phyloP scores from a whole-genome alignment of 2,888 invertebrate species.

The Odontomyia ornata region DNA sequence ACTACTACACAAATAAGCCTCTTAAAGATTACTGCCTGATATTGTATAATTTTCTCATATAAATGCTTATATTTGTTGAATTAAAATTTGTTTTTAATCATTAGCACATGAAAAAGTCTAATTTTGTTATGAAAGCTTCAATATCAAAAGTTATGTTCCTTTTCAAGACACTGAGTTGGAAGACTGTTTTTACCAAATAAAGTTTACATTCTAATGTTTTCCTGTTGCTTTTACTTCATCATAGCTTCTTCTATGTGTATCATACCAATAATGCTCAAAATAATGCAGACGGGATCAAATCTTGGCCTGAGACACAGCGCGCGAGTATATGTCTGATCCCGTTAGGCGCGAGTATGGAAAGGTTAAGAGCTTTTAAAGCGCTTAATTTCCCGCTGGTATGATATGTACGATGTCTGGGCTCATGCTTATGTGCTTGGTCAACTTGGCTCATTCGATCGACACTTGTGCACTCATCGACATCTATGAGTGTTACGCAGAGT shows the following conservation, averaged over 20 bases:
- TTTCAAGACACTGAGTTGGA: not conserved
- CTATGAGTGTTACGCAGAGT: no score
- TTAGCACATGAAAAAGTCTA: not conserved
- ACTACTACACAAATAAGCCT: no score
- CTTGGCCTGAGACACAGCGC: not conserved
- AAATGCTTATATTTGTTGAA: not conserved
- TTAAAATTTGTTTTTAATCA: not conserved
- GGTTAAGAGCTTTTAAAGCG: no score
- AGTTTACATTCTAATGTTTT: not conserved
- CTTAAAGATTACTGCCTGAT: conserved; percentile 16
- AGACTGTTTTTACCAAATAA: no score
- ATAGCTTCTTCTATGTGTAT: not conserved
- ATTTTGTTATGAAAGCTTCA: not conserved
- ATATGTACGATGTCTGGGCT: no score
- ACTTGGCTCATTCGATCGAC: no score
- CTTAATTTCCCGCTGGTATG: no score
- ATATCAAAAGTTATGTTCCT: not conserved
- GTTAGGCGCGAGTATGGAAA: not conserved
- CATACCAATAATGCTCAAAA: no score
- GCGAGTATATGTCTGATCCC: not conserved
- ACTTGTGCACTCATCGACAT: no score
- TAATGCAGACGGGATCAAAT: not conserved
- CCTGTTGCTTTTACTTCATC: not conserved
- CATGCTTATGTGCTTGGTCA: no score
- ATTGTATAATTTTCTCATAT: not conserved